Percentiles rank a stretch among this genome's conserved stretches.
These are phyloP conservation scores for Mola mola DNA, from an alignment of 2,113 vertebrate species.

Conservation along the genomic window DNA sequence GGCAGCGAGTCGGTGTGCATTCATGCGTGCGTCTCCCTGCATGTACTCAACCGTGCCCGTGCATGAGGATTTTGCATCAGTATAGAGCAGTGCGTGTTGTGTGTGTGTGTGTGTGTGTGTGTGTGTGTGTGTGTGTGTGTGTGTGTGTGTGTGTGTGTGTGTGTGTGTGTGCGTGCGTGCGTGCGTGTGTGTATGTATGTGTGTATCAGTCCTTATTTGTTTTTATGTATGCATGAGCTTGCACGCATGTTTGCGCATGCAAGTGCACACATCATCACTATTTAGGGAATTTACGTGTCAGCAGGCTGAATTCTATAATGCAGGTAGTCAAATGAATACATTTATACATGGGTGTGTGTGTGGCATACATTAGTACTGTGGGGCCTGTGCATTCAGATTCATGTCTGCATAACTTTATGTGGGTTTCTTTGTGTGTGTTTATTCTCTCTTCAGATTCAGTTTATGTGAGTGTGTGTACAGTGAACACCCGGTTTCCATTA, in stretches of 20 bases:
- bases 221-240: slow-evolving; percentile 58
- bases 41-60: slow-evolving; percentile 48
- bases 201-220: slow-evolving; percentile 36
- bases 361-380: slow-evolving; percentile 31
- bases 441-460: slow-evolving; percentile 36
- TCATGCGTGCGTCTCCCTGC: slow-evolving; percentile 32
- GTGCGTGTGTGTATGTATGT: slow-evolving; percentile 1
- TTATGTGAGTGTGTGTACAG: slow-evolving; percentile 28
- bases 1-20: slow-evolving; percentile 39
- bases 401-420: slow-evolving; percentile 53
- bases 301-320: slow-evolving; percentile 34
- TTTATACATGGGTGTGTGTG: slow-evolving; percentile 15
- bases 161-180: slow-evolving; percentile 3
- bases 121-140: not conserved
- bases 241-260: slow-evolving; percentile 46
- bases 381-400: slow-evolving; percentile 36
- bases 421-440: slow-evolving; percentile 32
- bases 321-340: slow-evolving; percentile 28
- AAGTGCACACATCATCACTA: slow-evolving; percentile 47
- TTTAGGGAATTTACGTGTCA: slow-evolving; percentile 51
- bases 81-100: no score
- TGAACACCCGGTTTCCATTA: slow-evolving; percentile 82
- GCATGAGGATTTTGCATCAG: slow-evolving; percentile 42
- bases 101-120: no score
- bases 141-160: slow-evolving; percentile 5